Conservation (phyloP, 2,888 invertebrate species). For the Campoplex capitator region DNA sequence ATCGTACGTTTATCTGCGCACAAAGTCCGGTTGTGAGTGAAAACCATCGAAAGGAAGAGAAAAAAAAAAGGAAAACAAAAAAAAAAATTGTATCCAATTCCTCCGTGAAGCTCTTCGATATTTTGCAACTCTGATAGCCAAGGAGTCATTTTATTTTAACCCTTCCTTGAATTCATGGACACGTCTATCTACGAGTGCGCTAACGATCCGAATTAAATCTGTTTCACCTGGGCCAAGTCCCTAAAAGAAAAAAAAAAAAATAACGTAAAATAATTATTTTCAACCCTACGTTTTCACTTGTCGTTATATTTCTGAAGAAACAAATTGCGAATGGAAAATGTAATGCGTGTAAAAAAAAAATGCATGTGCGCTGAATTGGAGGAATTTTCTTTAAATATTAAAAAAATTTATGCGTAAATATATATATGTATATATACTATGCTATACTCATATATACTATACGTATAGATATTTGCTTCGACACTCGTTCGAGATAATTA, state of each 20-base stretch:
- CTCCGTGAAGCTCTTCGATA: slow-evolving; percentile 69
- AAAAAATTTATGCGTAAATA: neutral
- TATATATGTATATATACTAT: neutral
- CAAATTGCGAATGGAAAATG: neutral
- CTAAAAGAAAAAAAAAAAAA: neutral
- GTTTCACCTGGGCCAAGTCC: neutral
- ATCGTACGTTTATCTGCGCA: slow-evolving; percentile 78
- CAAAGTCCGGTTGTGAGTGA: slow-evolving; percentile 54
- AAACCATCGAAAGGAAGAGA: slow-evolving; percentile 36
- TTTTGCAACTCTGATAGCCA: slow-evolving; percentile 75
- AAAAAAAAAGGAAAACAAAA: slow-evolving; percentile 3
- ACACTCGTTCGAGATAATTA: slow-evolving; percentile 11
- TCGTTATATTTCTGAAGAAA: neutral
- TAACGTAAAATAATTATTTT: neutral
- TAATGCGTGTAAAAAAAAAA: neutral
- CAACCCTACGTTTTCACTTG: neutral
- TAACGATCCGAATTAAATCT: slow-evolving; percentile 37
- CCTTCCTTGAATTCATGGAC: slow-evolving; percentile 69
- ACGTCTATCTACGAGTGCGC: neutral
- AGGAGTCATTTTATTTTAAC: slow-evolving; percentile 78
- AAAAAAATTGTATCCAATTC: neutral
- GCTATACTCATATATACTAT: neutral
- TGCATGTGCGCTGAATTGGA: slow-evolving; percentile 11
- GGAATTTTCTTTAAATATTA: slow-evolving; percentile 50
- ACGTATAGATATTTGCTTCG: neutral